Evolutionary conservation across 2,797 vertebrate genomes (phyloP).

Genomic region (Hyperoplus immaculatus): DNA sequence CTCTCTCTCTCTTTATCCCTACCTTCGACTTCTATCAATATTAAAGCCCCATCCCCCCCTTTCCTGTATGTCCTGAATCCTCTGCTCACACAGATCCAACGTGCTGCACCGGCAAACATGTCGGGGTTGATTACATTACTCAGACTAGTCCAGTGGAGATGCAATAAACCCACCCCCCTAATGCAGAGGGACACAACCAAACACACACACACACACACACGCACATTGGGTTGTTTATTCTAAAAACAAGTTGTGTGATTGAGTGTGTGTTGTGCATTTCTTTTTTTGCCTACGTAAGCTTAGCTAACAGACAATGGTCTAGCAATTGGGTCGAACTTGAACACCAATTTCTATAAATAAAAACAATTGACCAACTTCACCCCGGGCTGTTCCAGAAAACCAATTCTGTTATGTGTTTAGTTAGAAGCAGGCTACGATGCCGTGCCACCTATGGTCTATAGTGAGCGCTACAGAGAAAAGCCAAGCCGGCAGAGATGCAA

Average conservation of each 20-base stretch:
- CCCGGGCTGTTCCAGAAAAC: conserved; percentile 2
- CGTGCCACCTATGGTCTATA: conserved; percentile 45
- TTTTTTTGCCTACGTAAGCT: not conserved
- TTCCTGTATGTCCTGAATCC: conserved; percentile 15
- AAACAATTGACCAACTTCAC: not conserved
- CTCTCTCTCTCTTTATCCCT: not conserved
- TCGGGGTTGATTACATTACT: conserved; percentile 57
- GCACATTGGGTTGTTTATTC: not conserved
- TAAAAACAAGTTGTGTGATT: not conserved
- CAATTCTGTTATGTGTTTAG: not conserved
- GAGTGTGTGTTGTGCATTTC: not conserved
- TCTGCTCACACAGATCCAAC: conserved; percentile 18
- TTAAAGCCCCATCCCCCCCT: not conserved
- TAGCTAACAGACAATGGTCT: not conserved
- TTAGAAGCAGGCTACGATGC: conserved; percentile 27
- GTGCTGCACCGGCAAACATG: conserved; percentile 44
- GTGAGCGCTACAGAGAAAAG: conserved; percentile 56
- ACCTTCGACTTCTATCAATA: not conserved
- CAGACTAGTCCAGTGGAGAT: conserved; percentile 29
- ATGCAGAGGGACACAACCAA: not conserved
- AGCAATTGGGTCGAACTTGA: not conserved
- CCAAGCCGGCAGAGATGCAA: conserved; percentile 48
- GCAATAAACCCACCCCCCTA: conserved; percentile 30
- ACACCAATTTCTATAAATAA: not conserved
- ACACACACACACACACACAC: conserved; percentile 17